phyloP scores from a whole-genome alignment of 1,140 invertebrate species.

The Heliothis subflexa region DNA sequence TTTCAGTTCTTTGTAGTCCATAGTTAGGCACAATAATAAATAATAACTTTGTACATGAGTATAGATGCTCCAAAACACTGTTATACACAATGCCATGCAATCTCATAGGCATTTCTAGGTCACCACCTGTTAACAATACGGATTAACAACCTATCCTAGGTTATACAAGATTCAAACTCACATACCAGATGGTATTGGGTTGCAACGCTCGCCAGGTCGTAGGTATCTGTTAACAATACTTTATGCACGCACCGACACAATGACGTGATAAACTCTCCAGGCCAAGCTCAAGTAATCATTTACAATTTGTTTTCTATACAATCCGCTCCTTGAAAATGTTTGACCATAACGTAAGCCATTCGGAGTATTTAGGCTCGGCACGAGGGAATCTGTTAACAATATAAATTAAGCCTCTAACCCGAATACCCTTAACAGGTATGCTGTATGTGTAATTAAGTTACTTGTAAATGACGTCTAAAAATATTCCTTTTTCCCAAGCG shows the following conservation, averaged over 20 bases:
- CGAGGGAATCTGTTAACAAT: neutral
- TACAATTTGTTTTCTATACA: neutral
- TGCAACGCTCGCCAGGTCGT: neutral
- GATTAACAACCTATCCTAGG: slow-evolving; percentile 7
- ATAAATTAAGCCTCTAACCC: neutral
- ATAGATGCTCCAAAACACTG: neutral
- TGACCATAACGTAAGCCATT: neutral
- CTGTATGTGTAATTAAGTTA: neutral
- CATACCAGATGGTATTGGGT: neutral
- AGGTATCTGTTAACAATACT: neutral
- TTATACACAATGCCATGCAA: neutral
- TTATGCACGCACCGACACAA: neutral
- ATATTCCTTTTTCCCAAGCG: no score
- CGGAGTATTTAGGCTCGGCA: neutral
- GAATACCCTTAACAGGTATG: neutral
- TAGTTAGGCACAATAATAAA: neutral
- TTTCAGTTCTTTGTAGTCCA: neutral
- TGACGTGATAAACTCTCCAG: no score
- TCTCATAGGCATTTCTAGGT: neutral
- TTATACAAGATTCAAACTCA: neutral
- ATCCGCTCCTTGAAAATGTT: neutral
- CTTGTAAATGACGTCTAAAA: no score
- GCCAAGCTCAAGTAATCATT: no score
- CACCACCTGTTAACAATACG: slow-evolving; percentile 17
- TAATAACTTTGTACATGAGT: neutral